Evolutionary conservation across 2,113 vertebrate genomes (phyloP), one percentile per base, ranked within the genome.

Genomic region (Onychostruthus taczanowskii): DNA sequence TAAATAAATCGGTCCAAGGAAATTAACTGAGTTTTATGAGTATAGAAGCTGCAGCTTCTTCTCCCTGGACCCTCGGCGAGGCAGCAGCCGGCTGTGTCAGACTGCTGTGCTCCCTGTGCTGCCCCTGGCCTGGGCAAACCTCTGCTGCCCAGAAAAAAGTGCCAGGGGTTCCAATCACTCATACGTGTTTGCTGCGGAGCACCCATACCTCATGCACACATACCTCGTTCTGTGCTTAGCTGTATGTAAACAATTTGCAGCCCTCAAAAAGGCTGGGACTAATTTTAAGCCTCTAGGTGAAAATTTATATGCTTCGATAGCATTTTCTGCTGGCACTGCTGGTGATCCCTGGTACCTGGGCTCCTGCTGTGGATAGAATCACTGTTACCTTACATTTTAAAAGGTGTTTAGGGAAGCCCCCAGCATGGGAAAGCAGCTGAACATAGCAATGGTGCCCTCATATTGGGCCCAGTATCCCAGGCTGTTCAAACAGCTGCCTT

Each of bases 1-100:
- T 87, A 94, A 97, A 96, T 88, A 96, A 56, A 62, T n/a, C 18
- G 12, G 53, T 68, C 87, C 74, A 83, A 91, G 69, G 85, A 94
- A 90, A 84, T 74, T 80, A 52, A 56, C 43, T 21, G 28, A 20
- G 11, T 21, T 94, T 89, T 78, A 61, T 53, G 39, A 70, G 86
- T 16, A 19, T 28, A 53, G 39, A 52, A 95, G 30, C 41, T 41
- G 58, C 63, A 67, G 61, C 44, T 81, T 76, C 49, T 84, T 73
- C 62, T 35, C 5, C 0, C 67, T 66, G 53, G 82, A 35, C 41
- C 46, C 33, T 52, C 0, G 0, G 30, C 50, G 55, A 37, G 31
- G 30, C 81, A 90, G 41, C 2, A 2, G 10, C 15, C 5, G 1
- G 16, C 24, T 61, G 67, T 6, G 2, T 15, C 6, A 10, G 3